Evolutionary conservation across 2,113 vertebrate genomes (phyloP), one percentile per base, ranked within the genome.

Genomic region (Eolophus roseicapilla): DNA sequence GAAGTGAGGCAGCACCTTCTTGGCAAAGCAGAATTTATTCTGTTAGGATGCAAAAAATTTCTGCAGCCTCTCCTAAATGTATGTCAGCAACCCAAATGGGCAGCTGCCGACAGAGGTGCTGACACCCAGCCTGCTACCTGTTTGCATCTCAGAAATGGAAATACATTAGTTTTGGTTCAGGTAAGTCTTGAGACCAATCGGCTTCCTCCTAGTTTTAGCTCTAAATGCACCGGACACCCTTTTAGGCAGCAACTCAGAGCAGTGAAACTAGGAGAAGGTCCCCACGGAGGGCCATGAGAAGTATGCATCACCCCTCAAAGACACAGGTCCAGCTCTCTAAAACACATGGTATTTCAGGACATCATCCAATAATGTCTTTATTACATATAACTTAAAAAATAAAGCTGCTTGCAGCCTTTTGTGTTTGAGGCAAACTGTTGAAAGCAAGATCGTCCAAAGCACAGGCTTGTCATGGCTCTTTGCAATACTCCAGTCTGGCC

Each of bases 51-150:
- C 14, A 86, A 77, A n/a, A 63, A 47, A 43, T 46, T 78, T 84
- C 77, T 92, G 37, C 43, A 60, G 0, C 43, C 74, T 83, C 76
- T 79, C 41, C 59, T 69, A 53, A 82, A 52, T 4, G 5, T 53
- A 11, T 3, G 29, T 73, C 69, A n/a, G 39, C 93, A 89, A 78
- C 13, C 33, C 69, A 31, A 10, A 37, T 1, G 2, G 50, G 47
- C 63, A 84, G 46, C 68, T 74, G 53, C n/a, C 37, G 23, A 2
- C 7, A 37, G n/a, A 35, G 33, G 29, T 28, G 41, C 79, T 73
- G 69, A n/a, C 19, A 57, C 41, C 27, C 17, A 35, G 47, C 16
- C 24, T 1, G 0, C 25, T 59, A 33, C 46, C 43, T 53, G 1
- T 13, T 21, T 31, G 39, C 37, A 44, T 64, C 69, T 92, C 65